These are phyloP conservation scores for Orthonyx spaldingii DNA, from an alignment of 2,113 vertebrate genomes.

Conservation along the genomic window DNA sequence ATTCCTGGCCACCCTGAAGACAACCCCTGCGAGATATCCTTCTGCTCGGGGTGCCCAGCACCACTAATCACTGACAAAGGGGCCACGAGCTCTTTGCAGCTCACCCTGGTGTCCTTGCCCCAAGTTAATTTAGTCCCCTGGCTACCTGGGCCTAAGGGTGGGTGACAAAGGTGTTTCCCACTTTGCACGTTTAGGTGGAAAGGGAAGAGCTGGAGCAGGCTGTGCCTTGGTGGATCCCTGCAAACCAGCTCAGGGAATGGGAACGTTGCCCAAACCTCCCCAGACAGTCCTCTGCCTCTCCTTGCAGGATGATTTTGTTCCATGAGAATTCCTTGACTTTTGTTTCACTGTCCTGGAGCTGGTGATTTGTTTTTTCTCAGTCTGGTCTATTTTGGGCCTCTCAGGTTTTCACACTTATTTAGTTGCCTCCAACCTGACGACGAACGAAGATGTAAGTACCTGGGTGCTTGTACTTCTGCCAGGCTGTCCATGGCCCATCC, in stretches of 20 bases:
- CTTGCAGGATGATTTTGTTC: not conserved
- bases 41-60: not conserved
- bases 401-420: conserved; percentile 98
- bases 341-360: conserved; percentile 84
- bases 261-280: not conserved
- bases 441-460: conserved; percentile 93
- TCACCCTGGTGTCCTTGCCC: not conserved
- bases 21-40: conserved; percentile 98
- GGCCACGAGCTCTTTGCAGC: not conserved
- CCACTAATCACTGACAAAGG: accelerated
- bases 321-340: conserved; percentile 77
- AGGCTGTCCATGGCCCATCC: not conserved
- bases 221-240: not conserved
- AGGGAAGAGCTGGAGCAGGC: not conserved
- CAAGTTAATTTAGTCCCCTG: not conserved
- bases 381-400: conserved; percentile 97
- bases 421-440: conserved; percentile 95
- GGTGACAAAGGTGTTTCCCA: not conserved
- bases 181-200: not conserved
- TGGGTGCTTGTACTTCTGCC: not conserved
- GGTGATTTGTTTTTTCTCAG: conserved; percentile 96
- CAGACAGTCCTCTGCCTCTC: not conserved
- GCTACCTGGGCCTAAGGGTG: not conserved
- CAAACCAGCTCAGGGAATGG: accelerated
- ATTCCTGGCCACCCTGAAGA: conserved; percentile 82